Conservation (phyloP, 2,888 invertebrate genomes). For the Cephalotes varians region DNA sequence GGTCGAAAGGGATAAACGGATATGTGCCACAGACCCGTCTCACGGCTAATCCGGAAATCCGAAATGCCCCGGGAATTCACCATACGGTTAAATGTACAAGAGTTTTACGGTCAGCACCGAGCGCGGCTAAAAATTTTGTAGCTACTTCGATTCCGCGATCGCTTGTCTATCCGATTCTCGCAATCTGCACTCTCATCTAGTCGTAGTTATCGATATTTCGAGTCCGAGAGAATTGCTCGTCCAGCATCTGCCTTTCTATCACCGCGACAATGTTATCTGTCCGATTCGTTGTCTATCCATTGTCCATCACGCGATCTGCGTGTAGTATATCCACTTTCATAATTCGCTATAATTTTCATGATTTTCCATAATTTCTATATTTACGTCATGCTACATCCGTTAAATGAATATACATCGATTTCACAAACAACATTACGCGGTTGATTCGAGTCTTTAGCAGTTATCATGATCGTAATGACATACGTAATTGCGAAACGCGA, state of each 20-base stretch:
- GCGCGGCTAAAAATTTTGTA: slow-evolving; percentile 38
- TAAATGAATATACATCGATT: background rate
- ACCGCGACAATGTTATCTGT: background rate
- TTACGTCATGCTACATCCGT: slow-evolving; percentile 19
- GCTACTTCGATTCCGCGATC: slow-evolving; percentile 14
- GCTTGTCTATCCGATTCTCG: slow-evolving; percentile 22
- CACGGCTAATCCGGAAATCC: slow-evolving; percentile 70
- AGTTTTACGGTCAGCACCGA: slow-evolving; percentile 60
- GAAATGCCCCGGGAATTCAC: slow-evolving; percentile 64
- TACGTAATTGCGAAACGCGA: slow-evolving; percentile 24
- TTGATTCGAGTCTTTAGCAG: slow-evolving; percentile 10
- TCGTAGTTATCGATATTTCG: background rate
- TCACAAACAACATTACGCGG: slow-evolving; percentile 25
- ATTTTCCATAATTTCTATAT: slow-evolving; percentile 30
- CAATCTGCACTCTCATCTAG: background rate
- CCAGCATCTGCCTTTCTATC: background rate
- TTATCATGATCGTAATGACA: slow-evolving; percentile 28
- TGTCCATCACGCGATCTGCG: background rate
- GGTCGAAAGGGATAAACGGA: slow-evolving; percentile 55
- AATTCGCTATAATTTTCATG: background rate
- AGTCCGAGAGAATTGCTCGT: background rate
- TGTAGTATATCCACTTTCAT: background rate
- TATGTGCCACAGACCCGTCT: slow-evolving; percentile 35
- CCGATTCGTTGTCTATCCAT: background rate
- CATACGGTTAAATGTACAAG: slow-evolving; percentile 32